Conservation (phyloP, 2,113 vertebrate species). For the Lipophrys pholis region DNA sequence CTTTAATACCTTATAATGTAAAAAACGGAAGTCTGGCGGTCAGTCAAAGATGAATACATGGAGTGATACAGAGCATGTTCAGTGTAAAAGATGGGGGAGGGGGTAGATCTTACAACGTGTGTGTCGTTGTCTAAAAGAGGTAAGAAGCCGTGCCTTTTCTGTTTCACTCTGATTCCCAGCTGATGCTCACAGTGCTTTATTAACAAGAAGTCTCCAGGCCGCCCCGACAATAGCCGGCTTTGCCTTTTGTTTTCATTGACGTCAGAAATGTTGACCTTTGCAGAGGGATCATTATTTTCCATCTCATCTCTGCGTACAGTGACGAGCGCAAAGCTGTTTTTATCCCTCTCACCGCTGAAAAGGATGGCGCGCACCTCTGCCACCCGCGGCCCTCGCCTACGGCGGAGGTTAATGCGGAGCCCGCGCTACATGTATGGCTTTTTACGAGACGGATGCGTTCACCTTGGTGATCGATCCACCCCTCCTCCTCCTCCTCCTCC, state of each 20-base stretch:
- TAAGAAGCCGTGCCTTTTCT: neutral
- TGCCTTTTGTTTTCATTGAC: constrained; percentile 83
- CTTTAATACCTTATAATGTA: too few relatives aligned
- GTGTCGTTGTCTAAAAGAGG: too few relatives aligned
- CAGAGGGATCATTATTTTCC: constrained; percentile 82
- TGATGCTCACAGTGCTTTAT: neutral
- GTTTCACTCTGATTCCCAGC: neutral
- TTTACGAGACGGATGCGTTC: constrained; percentile 69
- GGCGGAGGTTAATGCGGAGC: constrained; percentile 82
- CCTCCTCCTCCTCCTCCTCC: neutral
- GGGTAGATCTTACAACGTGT: too few relatives aligned
- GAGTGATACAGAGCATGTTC: too few relatives aligned
- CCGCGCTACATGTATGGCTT: constrained; percentile 60
- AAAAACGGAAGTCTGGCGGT: too few relatives aligned
- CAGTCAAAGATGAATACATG: too few relatives aligned
- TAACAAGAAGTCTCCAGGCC: constrained; percentile 23
- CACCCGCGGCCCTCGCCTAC: constrained; percentile 69
- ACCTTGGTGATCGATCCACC: constrained; percentile 24
- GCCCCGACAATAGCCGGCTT: constrained; percentile 43
- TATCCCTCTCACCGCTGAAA: constrained; percentile 64
- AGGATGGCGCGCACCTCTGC: constrained; percentile 53
- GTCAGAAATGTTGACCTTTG: constrained; percentile 84
- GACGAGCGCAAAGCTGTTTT: constrained; percentile 68
- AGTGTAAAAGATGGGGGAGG: too few relatives aligned
- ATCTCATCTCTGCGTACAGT: constrained; percentile 80